Evolutionary conservation across 2,888 invertebrate genomes (phyloP), one percentile per base, ranked within the genome.

Genomic region (Heteromurus nitidus): DNA sequence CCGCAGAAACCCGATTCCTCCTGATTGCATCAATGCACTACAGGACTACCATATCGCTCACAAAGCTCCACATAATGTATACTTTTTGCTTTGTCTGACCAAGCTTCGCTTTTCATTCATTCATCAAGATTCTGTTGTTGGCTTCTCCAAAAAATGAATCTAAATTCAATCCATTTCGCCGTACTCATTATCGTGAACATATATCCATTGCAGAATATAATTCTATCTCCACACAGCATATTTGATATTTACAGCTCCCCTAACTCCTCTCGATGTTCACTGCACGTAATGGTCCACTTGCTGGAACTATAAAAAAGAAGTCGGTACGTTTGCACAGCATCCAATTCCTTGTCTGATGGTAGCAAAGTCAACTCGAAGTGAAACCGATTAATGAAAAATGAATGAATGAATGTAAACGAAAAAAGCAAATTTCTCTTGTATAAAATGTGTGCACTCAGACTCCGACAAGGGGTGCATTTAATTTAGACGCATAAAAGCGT

Each of bases 101-200:
- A 55, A 69, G 24, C n/a, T 18, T 22, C 18, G 50, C 73, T 65
- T 36, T n/a, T 47, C 50, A 53, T 36, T 74, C 26, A 53, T n/a
- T 53, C 74, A 53, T 50, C 65, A 58, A 42, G 36, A 75, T 53
- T 65, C 36, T 44, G 60, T 36, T 42, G 26, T 22, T 67, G 50
- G 18, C 22, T 44, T 18, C 65, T 31, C 26, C 30, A 76, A 62
- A 77, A 69, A 83, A 85, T 80, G 77, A 85, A 85, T 85, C 83
- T 82, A 83, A 82, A 84, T 86, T 80, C 82, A 82, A 84, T 83
- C 84, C 86, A 86, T 84, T 85, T 82, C 82, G 75, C 70, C 67
- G 64, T 55, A 13, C 70, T 70, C 64, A 70, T 70, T 79, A 70
- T 68, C 67, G n/a, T n/a, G n/a, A n/a, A n/a, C n/a, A 76, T 76